phyloP scores from a whole-genome alignment of 37 sponge, comb jelly and placozoan species.

The Eunapius fragilis region DNA sequence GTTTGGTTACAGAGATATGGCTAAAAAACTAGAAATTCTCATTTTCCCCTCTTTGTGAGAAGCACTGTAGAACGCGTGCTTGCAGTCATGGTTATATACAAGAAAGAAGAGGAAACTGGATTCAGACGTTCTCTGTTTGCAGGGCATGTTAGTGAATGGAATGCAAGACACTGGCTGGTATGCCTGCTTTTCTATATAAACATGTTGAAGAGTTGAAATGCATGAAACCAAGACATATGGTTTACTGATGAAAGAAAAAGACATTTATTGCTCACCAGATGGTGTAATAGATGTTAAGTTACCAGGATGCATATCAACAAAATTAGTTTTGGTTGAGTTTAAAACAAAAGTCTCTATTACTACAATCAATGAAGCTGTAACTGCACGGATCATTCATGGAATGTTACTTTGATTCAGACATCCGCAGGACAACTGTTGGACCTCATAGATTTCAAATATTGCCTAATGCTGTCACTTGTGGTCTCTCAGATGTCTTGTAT shows the following conservation, averaged over 20 bases:
- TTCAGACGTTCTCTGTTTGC: no score
- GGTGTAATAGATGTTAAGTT: neutral
- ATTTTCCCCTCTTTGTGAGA: no score
- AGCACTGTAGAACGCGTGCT: no score
- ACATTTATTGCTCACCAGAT: neutral
- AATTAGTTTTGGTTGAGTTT: neutral
- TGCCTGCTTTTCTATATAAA: neutral
- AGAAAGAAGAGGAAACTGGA: no score
- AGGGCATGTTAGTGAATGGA: neutral
- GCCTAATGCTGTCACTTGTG: neutral
- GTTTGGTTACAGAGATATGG: no score
- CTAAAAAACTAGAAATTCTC: no score
- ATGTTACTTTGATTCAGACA: neutral
- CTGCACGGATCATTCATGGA: neutral
- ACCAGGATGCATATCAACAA: neutral
- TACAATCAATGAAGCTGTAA: neutral
- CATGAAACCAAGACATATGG: neutral
- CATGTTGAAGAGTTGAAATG: neutral
- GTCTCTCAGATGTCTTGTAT: neutral
- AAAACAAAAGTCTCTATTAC: neutral
- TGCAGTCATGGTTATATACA: no score
- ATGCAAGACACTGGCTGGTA: neutral
- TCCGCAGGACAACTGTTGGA: neutral
- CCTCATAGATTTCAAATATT: neutral
- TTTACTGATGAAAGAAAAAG: neutral